Conservation (phyloP, 2,113 vertebrate genomes). For the Apodemus speciosus region DNA sequence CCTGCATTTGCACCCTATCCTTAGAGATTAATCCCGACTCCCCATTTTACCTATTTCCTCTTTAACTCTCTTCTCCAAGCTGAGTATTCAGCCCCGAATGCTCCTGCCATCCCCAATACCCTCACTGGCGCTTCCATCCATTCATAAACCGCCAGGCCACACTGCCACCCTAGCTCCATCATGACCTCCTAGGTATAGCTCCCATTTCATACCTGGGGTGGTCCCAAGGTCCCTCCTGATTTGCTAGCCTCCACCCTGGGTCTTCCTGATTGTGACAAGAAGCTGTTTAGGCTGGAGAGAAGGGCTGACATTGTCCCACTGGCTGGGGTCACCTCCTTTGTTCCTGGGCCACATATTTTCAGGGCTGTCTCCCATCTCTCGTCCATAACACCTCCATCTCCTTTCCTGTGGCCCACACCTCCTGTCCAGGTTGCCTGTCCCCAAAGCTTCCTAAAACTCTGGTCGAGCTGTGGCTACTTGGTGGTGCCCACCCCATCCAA, state of each 20-base stretch:
- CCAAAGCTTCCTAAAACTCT: neutral
- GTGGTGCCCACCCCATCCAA: neutral
- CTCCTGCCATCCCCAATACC: neutral
- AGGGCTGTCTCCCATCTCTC: neutral
- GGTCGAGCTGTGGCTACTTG: neutral
- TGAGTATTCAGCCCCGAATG: neutral
- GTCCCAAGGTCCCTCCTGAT: neutral
- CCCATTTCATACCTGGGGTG: neutral
- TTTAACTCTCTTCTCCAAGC: neutral
- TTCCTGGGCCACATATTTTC: neutral
- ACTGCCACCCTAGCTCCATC: neutral
- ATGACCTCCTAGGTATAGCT: neutral
- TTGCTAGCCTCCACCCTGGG: too few species aligned
- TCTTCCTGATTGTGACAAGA: neutral
- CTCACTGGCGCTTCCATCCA: neutral
- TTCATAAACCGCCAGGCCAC: too few species aligned
- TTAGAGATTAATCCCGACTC: neutral
- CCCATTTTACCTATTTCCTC: neutral
- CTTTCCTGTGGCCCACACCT: neutral
- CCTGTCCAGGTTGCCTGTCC: neutral
- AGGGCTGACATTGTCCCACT: accelerated
- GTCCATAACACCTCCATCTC: neutral
- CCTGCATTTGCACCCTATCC: neutral
- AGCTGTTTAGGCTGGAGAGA: neutral
- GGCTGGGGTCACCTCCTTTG: neutral